Evolutionary conservation across 2,888 invertebrate genomes (phyloP).

Genomic region (Spilosoma lubricipeda): DNA sequence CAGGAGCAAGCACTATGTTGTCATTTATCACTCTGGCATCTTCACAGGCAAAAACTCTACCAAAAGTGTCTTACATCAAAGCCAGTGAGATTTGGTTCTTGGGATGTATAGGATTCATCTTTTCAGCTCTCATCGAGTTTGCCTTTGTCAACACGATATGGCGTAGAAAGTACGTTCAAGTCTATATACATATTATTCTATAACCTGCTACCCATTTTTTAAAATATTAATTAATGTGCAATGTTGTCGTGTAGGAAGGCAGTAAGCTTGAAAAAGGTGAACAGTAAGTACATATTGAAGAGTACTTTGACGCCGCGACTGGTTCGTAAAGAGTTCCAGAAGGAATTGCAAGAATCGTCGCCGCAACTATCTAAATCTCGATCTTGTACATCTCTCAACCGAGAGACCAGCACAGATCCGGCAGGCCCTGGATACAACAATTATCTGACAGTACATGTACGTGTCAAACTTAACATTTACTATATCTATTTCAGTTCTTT

Average conservation of each 20-base stretch:
- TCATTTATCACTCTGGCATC: conserved; percentile 95
- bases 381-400: conserved; percentile 90
- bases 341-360: conserved; percentile 86
- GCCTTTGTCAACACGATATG: conserved; percentile 96
- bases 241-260: conserved; percentile 85
- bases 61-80: conserved; percentile 96
- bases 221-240: neutral
- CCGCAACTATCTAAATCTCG: conserved; percentile 89
- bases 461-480: conserved; percentile 50
- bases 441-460: conserved; percentile 91
- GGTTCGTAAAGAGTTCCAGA: conserved; percentile 89
- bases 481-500: neutral
- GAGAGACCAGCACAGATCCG: conserved; percentile 84
- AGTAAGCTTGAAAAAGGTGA: conserved; percentile 90
- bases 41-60: conserved; percentile 93
- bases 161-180: conserved; percentile 89
- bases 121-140: conserved; percentile 94
- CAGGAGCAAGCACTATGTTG: conserved; percentile 94
- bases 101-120: conserved; percentile 93
- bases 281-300: conserved; percentile 93
- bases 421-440: conserved; percentile 88
- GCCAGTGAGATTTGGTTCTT: conserved; percentile 96
- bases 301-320: conserved; percentile 93
- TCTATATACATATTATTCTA: neutral
- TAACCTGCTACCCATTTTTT: neutral